A percentile compares a stretch with the other conserved stretches of the same genome.
These are phyloP conservation scores for Bos taurus DNA, from an alignment of 2,113 vertebrate species.

Conservation along the genomic window DNA sequence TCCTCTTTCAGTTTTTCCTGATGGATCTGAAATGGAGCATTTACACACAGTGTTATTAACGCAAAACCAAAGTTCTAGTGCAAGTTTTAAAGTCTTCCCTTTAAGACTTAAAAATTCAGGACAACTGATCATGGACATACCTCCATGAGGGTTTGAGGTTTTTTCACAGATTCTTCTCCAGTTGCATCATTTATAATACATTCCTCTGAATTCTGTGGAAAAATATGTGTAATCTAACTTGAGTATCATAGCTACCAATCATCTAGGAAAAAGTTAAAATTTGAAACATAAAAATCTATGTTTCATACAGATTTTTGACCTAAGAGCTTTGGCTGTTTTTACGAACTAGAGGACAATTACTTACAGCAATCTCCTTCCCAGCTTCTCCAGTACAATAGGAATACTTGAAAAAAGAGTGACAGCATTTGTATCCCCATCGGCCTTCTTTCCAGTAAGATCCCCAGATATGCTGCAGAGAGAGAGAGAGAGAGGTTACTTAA, in stretches of 20 bases:
- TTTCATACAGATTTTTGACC: not conserved
- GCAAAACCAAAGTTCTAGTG: not conserved
- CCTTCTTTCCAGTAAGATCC: conserved; percentile 97
- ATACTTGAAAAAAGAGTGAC: conserved; percentile 95
- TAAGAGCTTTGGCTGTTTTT: not conserved
- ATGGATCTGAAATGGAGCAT: conserved; percentile 86
- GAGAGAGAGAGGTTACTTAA: not conserved
- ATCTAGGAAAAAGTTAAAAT: not conserved
- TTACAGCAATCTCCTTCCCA: conserved; percentile 87
- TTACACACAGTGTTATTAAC: not conserved
- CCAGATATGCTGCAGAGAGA: conserved; percentile 91
- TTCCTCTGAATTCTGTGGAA: conserved; percentile 75
- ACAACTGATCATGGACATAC: conserved; percentile 69
- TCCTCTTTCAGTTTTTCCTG: conserved; percentile 93
- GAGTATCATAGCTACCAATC: not conserved
- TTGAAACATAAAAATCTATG: not conserved
- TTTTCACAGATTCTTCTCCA: conserved; percentile 77
- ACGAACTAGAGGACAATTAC: conserved; percentile 56
- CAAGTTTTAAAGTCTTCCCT: not conserved
- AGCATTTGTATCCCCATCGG: conserved; percentile 96
- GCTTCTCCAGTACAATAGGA: conserved; percentile 96
- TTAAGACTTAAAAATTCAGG: not conserved
- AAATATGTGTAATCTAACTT: not conserved
- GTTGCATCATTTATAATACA: conserved; percentile 79
- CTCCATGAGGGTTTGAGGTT: conserved; percentile 91